A percentile compares a stretch with the other conserved stretches of the same genome.
phyloP scores from a whole-genome alignment of 2,113 vertebrate genomes.

The Bambusicola thoracicus region DNA sequence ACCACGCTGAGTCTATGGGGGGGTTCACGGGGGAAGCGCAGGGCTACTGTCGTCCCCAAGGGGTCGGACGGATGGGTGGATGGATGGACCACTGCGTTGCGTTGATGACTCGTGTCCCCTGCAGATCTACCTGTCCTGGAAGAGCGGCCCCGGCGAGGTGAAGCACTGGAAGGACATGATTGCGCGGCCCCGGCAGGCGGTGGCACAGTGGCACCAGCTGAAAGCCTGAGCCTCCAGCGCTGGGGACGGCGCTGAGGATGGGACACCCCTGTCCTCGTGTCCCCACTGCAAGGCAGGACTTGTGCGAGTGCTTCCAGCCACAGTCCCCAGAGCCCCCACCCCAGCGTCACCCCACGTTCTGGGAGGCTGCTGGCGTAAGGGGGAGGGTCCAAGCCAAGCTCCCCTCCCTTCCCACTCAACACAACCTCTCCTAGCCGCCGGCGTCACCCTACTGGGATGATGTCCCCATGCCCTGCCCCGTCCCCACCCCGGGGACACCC shows the following conservation, averaged over 20 bases:
- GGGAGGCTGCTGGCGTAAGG: constrained; percentile 38
- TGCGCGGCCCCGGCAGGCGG: constrained; percentile 91
- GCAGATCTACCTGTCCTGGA: constrained; percentile 99
- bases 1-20: not conserved
- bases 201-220: constrained; percentile 98
- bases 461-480: not conserved
- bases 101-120: not conserved
- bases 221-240: constrained; percentile 88
- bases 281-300: constrained; percentile 2
- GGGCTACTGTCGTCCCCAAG: no score
- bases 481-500: not conserved
- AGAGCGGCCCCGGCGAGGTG: constrained; percentile 96
- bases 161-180: constrained; percentile 99
- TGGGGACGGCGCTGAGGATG: not conserved
- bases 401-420: constrained; percentile 23
- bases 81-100: no score
- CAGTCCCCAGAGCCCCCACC: not conserved
- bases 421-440: constrained; percentile 24
- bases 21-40: not conserved
- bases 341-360: not conserved
- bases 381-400: not conserved
- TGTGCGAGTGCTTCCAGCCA: constrained; percentile 64
- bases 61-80: not conserved
- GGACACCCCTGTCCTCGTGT: not conserved
- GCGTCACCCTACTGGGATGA: constrained; percentile 2